Evolutionary conservation across 64 coral and sea anemone species (phyloP), one percentile per base, ranked within the genome.

Genomic region (Pocillopora verrucosa): DNA sequence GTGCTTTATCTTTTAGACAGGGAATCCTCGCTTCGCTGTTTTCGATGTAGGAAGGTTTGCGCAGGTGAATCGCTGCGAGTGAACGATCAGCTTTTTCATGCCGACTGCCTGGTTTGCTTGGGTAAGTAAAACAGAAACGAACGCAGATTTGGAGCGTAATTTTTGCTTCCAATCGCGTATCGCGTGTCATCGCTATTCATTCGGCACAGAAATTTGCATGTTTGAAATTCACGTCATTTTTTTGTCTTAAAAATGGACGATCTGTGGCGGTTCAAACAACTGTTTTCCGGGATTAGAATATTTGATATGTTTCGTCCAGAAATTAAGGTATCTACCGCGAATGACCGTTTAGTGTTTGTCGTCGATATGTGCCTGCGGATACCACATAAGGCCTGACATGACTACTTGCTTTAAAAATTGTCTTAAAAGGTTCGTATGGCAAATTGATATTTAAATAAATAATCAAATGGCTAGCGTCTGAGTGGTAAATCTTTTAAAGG

Each of bases 31-130:
- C 58, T 73, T 24, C 82, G 78, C 61, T 94, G 93, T 75, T 82
- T 78, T 65, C 89, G 89, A 65, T 98, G 95, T 62, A 73, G 35
- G 61, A 92, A 92, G 35, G 73, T 80, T 74, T 98, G 95, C 74
- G 88, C 4, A 86, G 95, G 95, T 60, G 95, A 94, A 89, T 81
- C 84, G 61, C 61, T 98, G 61, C 87, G 91, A 81, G 92, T 90
- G 68, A 87, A 94, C 30, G 92, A 98, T 51, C 80, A 61, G 30
- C 62, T 94, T 13, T 98, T 94, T 58, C 95, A 98, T 26, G 60
- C 92, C 36, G 83, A 88, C 20, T 98, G 95, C 60, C 80, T 98
- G 4, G 84, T 74, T 92, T 98, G 95, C 67, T 56, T 86, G 67
- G 95, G 95, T 98, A 86, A 80, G 74, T 59, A 22, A 51, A 51